Evolutionary conservation across 1,140 invertebrate genomes (phyloP).

Genomic region (Euwallacea fornicatus): DNA sequence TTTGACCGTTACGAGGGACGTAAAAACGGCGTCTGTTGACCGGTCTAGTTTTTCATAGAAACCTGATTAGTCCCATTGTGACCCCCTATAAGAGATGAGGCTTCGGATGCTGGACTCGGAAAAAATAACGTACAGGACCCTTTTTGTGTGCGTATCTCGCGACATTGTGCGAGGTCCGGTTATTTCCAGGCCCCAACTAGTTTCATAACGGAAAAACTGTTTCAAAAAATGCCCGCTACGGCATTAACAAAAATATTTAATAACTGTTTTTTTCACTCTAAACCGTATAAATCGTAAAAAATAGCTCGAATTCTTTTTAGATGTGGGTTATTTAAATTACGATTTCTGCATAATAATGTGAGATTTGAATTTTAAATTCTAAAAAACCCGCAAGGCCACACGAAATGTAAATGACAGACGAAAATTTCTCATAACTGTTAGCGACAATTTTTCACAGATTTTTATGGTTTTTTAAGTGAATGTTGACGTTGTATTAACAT

Average conservation of each 20-base stretch:
- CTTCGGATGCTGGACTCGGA: conserved; percentile 20
- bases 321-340: background rate
- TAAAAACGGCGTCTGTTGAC: conserved; percentile 25
- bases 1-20: conserved; percentile 18
- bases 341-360: too few relatives aligned
- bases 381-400: too few relatives aligned
- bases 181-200: background rate
- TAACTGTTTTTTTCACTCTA: background rate
- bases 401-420: background rate
- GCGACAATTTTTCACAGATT: background rate
- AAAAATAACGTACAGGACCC: conserved; percentile 27
- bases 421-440: background rate
- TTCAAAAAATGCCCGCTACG: too few relatives aligned
- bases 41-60: conserved; percentile 39
- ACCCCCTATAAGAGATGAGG: conserved; percentile 15
- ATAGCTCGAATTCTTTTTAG: background rate
- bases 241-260: too few relatives aligned
- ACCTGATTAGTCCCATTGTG: conserved; percentile 37
- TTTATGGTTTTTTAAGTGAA: too few relatives aligned
- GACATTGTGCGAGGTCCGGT: conserved; percentile 18
- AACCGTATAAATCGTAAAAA: background rate
- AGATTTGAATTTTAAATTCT: too few relatives aligned
- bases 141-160: conserved; percentile 21
- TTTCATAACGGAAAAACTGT: conserved; percentile 16
- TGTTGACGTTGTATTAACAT: too few relatives aligned